Conservation (phyloP, 2,797 vertebrate genomes). For the Chaetophractus vellerosus region DNA sequence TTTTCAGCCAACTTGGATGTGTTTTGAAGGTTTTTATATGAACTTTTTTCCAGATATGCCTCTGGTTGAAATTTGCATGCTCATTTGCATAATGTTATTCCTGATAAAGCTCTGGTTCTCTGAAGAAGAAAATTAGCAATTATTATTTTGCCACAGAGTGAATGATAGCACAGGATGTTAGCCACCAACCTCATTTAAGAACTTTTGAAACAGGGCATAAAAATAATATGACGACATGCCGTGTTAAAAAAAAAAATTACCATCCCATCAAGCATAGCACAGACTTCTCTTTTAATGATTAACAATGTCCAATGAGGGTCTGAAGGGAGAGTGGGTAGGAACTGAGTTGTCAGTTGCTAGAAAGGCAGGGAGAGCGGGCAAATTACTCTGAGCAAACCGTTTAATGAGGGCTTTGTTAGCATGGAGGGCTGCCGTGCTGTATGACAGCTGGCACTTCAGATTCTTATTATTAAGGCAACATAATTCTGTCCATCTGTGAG, state of each 20-base stretch:
- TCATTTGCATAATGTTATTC: slow-evolving; percentile 86
- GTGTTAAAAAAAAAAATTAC: slow-evolving; percentile 65
- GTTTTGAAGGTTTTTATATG: slow-evolving; percentile 78
- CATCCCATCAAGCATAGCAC: slow-evolving; percentile 1
- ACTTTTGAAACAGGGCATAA: slow-evolving; percentile 78
- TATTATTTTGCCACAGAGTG: slow-evolving; percentile 84
- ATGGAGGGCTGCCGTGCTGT: not conserved
- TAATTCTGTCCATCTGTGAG: slow-evolving; percentile 64
- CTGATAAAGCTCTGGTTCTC: slow-evolving; percentile 84
- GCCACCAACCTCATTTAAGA: slow-evolving; percentile 74
- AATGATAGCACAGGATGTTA: slow-evolving; percentile 79
- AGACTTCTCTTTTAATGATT: slow-evolving; percentile 57
- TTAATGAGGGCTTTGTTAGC: slow-evolving; percentile 70
- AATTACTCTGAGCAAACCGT: slow-evolving; percentile 66
- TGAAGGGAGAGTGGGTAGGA: not conserved
- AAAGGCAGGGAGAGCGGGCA: slow-evolving; percentile 32
- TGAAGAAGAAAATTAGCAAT: slow-evolving; percentile 87
- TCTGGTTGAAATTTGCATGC: slow-evolving; percentile 83
- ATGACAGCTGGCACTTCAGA: slow-evolving; percentile 73
- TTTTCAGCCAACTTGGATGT: slow-evolving; percentile 76
- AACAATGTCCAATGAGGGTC: slow-evolving; percentile 28
- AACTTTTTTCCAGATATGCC: slow-evolving; percentile 71
- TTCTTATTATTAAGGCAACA: slow-evolving; percentile 62
- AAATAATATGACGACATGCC: slow-evolving; percentile 73
- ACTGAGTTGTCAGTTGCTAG: slow-evolving; percentile 56